Conservation (phyloP, 2,888 invertebrate species). For the Amphipyra berbera region DNA sequence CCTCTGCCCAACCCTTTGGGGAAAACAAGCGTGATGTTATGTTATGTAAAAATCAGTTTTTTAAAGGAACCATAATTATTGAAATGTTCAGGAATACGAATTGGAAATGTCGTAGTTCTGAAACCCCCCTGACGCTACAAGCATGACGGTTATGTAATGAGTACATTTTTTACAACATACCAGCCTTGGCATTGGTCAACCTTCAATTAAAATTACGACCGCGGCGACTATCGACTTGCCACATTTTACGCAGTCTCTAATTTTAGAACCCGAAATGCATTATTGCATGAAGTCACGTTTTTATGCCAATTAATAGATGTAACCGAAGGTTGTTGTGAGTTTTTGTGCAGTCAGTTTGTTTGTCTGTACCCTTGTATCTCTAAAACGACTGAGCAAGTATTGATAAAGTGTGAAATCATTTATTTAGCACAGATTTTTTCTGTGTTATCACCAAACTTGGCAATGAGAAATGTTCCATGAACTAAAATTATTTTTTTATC, state of each 20-base stretch:
- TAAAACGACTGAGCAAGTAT: conserved; percentile 32
- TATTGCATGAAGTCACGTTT: conserved; percentile 28
- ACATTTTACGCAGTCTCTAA: conserved; percentile 28
- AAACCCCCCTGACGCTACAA: background rate
- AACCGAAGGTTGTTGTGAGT: conserved; percentile 31
- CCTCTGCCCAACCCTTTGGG: no score
- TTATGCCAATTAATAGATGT: conserved; percentile 11
- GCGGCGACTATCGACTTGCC: conserved; percentile 36
- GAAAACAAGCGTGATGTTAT: no score
- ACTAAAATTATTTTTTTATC: background rate
- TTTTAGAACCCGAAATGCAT: conserved; percentile 21
- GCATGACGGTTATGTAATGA: background rate
- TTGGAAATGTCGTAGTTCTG: background rate
- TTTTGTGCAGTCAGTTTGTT: conserved; percentile 34
- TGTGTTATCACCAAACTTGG: background rate
- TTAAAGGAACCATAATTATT: no score
- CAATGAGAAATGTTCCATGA: conserved; percentile 15
- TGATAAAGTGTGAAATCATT: conserved; percentile 39
- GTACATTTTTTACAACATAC: conserved; percentile 9
- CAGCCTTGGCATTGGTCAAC: conserved; percentile 44
- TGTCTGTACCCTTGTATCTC: conserved; percentile 51
- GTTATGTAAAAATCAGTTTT: no score
- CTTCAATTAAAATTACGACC: conserved; percentile 30
- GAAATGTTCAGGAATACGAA: background rate
- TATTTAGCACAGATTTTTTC: conserved; percentile 1